These are phyloP conservation scores for Naso thynnoides DNA, from an alignment of 2,797 vertebrate genomes.

Conservation along the genomic window DNA sequence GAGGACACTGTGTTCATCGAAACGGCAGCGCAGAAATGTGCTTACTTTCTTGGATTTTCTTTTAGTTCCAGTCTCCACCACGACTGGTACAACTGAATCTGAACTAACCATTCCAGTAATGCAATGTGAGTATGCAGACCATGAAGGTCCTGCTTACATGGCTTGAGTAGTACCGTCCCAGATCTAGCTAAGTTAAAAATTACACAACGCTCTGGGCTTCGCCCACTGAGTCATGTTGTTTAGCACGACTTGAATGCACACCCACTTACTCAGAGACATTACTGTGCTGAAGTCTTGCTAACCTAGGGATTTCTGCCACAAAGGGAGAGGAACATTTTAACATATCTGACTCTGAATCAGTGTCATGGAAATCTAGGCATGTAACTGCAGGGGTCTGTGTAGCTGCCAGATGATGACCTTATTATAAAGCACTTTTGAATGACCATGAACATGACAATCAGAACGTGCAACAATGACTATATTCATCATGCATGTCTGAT, in stretches of 20 bases:
- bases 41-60: constrained; percentile 7
- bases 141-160: constrained; percentile 39
- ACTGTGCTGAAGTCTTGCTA: constrained; percentile 52
- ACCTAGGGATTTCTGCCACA: constrained; percentile 50
- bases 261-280: constrained; percentile 54
- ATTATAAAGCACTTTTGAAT: constrained; percentile 6
- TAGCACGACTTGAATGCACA: constrained; percentile 55
- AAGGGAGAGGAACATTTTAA: constrained; percentile 42
- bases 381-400: constrained; percentile 25
- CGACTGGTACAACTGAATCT: constrained; percentile 16
- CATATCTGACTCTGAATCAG: constrained; percentile 48
- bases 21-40: constrained; percentile 8
- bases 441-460: not conserved
- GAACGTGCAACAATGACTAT: not conserved
- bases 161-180: constrained; percentile 56
- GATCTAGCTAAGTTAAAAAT: constrained; percentile 59
- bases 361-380: constrained; percentile 31
- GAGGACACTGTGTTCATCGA: constrained; percentile 13
- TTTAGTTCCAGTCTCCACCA: constrained; percentile 23
- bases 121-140: constrained; percentile 41
- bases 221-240: constrained; percentile 70
- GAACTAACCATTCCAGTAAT: constrained; percentile 33
- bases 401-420: constrained; percentile 7
- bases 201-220: constrained; percentile 62
- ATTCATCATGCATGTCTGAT: not conserved